Evolutionary conservation across 2,113 vertebrate species (phyloP).

Genomic region (Poeciliopsis retropinna): DNA sequence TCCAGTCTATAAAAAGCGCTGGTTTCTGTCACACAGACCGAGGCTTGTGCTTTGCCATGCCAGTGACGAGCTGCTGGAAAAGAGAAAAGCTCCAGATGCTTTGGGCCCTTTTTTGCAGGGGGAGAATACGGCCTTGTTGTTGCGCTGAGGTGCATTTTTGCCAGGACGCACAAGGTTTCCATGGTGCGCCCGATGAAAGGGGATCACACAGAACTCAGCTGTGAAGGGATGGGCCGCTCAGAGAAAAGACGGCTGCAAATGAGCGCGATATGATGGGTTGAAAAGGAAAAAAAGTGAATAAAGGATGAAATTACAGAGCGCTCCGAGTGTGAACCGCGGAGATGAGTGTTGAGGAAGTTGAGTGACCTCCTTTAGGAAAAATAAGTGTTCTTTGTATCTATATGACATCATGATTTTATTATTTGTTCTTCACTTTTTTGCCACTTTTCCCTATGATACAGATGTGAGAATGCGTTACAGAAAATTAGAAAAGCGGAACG

Average conservation of each 20-base stretch:
- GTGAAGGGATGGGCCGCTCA: constrained; percentile 78
- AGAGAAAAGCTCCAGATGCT: constrained; percentile 82
- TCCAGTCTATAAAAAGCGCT: constrained; percentile 81
- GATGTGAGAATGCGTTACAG: not conserved
- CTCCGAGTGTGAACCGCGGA: constrained; percentile 42
- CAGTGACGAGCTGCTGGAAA: constrained; percentile 69
- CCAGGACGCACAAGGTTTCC: constrained; percentile 81
- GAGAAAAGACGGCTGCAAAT: constrained; percentile 73
- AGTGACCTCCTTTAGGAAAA: constrained; percentile 55
- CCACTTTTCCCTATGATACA: constrained; percentile 13
- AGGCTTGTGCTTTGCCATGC: constrained; percentile 76
- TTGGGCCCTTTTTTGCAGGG: constrained; percentile 53
- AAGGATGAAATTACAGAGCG: constrained; percentile 33
- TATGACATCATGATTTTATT: constrained; percentile 25
- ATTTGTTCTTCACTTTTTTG: constrained; percentile 39
- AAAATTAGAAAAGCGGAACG: not conserved
- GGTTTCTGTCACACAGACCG: constrained; percentile 75
- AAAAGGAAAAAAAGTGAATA: constrained; percentile 31
- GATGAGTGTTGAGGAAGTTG: constrained; percentile 69
- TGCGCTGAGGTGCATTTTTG: constrained; percentile 83
- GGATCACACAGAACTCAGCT: constrained; percentile 81
- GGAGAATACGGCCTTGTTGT: constrained; percentile 78
- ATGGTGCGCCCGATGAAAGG: constrained; percentile 83
- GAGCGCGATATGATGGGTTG: constrained; percentile 72
- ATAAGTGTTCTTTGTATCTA: constrained; percentile 58